Base-by-base conservation (phyloP, 37 sponge, comb jelly and placozoan genomes). In the Axinella damicornis region DNA sequence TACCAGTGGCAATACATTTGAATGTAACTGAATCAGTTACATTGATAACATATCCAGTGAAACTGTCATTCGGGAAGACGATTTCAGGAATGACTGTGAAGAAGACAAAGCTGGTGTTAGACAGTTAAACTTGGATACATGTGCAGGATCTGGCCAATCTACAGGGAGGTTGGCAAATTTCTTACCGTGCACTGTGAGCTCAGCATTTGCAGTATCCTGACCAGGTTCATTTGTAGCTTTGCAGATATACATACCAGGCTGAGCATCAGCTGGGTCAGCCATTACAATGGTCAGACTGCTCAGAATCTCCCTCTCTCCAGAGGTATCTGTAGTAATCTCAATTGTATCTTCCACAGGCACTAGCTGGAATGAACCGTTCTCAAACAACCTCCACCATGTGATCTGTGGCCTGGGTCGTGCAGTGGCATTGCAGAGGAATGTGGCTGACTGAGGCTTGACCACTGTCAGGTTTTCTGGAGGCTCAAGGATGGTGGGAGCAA, bases 1-100 rank as follows among this genome's bases (percentile, higher is more conserved):
- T 40, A 67, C 88, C 94, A 75, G 46, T 74, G 66, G 88, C 91
- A 28, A 20, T 84, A 53, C 94, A 94, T 46, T 60, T 71, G 33
- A 89, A 64, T 31, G 74, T 82, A 4, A 82, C 75, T 35, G 76
- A 27, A 11, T 70, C 57, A 35, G 72, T 62, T 53, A 80, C 55
- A 33, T 84, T 79, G 36, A 73, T 74, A 33, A 38, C 36, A 55
- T 79, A 66, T 5, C 28, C 14, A 46, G 46, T 46, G 9, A 46
- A 46, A 46, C 46, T 46, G 6, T 46, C 46, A 46, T 46, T 46
- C 9, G 46, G 46, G 9, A 46, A 46, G 46, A 46, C 21, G 2
- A 41, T 15, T 21, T 28, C 46, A 40, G 73, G 73, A 39, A 53
- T 40, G 27, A 53, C 53, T 37, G 53, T 27, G 27, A 52, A 9